Conservation (phyloP, 2,888 invertebrate species). For the Macropis europaea region DNA sequence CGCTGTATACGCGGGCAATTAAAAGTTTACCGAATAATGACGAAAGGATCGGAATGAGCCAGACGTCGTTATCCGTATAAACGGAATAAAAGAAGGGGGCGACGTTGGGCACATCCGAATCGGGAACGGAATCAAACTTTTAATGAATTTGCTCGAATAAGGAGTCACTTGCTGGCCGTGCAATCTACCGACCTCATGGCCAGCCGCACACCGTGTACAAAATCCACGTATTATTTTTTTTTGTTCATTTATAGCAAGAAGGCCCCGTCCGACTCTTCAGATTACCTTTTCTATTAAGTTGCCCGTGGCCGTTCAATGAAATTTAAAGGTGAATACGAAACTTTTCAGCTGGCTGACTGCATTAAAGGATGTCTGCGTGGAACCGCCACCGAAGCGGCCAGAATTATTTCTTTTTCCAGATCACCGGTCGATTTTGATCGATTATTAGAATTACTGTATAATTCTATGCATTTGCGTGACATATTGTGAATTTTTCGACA, state of each 20-base stretch:
- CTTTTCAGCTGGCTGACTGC: slow-evolving; percentile 1
- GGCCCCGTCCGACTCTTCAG: neutral
- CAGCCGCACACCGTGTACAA: slow-evolving; percentile 26
- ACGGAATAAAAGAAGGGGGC: slow-evolving; percentile 38
- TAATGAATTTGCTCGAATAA: slow-evolving; percentile 60
- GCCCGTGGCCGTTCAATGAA: slow-evolving; percentile 15
- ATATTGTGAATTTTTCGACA: too few relatives aligned
- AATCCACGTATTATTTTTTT: slow-evolving; percentile 16
- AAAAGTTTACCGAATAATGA: slow-evolving; percentile 59
- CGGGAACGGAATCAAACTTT: slow-evolving; percentile 55
- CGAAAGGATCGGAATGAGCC: slow-evolving; percentile 32
- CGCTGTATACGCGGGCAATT: slow-evolving; percentile 51
- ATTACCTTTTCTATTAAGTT: slow-evolving; percentile 31
- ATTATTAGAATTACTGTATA: too few relatives aligned
- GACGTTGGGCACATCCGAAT: slow-evolving; percentile 27
- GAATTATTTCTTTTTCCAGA: slow-evolving; percentile 4
- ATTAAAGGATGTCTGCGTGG: slow-evolving; percentile 13
- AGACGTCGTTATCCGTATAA: slow-evolving; percentile 41
- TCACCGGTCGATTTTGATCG: neutral
- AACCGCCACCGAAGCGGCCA: neutral
- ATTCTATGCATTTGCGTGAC: too few relatives aligned
- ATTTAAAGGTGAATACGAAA: slow-evolving; percentile 24
- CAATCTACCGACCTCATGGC: slow-evolving; percentile 29
- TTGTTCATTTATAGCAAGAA: neutral
- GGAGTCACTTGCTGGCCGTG: slow-evolving; percentile 22